Conservation (phyloP, 2,797 vertebrate genomes). For the Phataginus tetradactyla region DNA sequence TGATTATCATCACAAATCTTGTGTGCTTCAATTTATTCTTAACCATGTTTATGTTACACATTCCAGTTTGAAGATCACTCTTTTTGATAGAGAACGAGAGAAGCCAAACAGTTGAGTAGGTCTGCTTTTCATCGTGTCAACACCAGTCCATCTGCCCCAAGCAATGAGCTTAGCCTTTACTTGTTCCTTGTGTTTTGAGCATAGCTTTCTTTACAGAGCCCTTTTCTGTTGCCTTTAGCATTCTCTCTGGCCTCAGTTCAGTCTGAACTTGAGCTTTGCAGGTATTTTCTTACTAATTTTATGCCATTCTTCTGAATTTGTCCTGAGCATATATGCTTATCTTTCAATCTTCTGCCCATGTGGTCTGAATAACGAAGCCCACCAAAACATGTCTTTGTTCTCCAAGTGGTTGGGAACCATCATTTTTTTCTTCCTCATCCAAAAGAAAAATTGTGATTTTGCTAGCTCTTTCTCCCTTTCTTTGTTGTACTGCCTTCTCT, state of each 20-base stretch:
- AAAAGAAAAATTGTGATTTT: neutral
- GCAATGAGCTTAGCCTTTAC: constrained; percentile 36
- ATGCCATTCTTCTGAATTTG: neutral
- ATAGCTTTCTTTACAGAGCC: neutral
- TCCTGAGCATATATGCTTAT: neutral
- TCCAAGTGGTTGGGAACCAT: neutral
- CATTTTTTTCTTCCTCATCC: neutral
- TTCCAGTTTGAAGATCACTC: constrained; percentile 60
- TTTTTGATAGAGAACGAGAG: constrained; percentile 38
- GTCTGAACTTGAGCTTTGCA: constrained; percentile 26
- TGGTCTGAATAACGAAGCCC: constrained; percentile 26
- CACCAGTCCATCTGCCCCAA: constrained; percentile 35
- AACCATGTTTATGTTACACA: constrained; percentile 50
- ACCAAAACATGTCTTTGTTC: constrained; percentile 26
- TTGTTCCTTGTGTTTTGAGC: constrained; percentile 45
- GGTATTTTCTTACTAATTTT: neutral
- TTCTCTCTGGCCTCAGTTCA: constrained; percentile 15
- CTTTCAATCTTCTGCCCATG: neutral
- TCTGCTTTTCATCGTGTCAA: constrained; percentile 54
- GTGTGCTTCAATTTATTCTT: constrained; percentile 20
- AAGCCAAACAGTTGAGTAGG: constrained; percentile 49
- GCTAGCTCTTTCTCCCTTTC: neutral
- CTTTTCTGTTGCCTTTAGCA: neutral
- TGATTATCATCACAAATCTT: neutral
- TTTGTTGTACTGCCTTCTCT: neutral